Conservation (phyloP, 2,113 vertebrate species). For the Delphinus delphis region DNA sequence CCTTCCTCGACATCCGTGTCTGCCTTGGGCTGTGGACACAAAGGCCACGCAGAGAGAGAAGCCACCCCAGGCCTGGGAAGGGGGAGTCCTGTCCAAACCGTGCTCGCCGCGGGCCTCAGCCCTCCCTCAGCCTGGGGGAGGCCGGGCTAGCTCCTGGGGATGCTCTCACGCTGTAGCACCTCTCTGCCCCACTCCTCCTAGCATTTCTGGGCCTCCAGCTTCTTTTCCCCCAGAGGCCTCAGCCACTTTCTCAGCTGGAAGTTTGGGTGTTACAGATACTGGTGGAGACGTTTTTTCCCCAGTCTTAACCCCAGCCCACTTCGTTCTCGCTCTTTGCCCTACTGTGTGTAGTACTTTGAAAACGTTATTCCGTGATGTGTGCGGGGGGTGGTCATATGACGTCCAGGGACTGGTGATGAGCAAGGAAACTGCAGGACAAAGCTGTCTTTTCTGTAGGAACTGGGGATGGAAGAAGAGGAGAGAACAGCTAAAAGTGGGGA, state of each 20-base stretch:
- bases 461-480: neutral
- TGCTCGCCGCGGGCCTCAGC: neutral
- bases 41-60: neutral
- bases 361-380: neutral
- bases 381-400: neutral
- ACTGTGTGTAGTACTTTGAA: slow-evolving; percentile 20
- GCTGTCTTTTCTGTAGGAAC: slow-evolving; percentile 8
- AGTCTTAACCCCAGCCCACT: neutral
- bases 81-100: neutral
- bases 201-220: neutral
- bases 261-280: neutral
- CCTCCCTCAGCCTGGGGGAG: neutral
- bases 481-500: neutral
- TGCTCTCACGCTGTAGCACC: neutral
- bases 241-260: slow-evolving; percentile 22
- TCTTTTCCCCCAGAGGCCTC: neutral
- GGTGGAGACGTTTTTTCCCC: neutral
- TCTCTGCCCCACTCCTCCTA: neutral
- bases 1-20: neutral
- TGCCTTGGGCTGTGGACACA: neutral
- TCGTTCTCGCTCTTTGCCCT: neutral
- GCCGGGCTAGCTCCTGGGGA: neutral
- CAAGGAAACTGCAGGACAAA: slow-evolving; percentile 16
- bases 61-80: neutral
- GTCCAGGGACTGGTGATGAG: neutral